These are phyloP conservation scores for Carduelis carduelis DNA, from an alignment of 2,797 vertebrate genomes.

Conservation along the genomic window DNA sequence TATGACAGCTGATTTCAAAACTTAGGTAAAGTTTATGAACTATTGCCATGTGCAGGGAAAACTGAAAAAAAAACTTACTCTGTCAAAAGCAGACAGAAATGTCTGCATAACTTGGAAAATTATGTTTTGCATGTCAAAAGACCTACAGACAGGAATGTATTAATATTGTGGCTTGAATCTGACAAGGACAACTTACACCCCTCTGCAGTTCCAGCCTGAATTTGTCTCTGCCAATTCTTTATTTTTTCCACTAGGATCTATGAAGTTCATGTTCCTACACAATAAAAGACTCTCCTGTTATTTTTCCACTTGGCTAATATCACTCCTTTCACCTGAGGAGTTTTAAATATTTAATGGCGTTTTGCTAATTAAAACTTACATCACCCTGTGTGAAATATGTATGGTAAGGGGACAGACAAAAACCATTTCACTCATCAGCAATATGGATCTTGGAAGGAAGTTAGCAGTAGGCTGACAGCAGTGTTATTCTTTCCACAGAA, in stretches of 20 bases:
- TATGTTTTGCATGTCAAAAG: background rate
- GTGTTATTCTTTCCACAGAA: background rate
- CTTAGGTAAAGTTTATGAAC: background rate
- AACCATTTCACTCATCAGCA: background rate
- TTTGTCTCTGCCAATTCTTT: background rate
- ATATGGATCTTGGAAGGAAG: background rate
- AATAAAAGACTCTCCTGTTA: background rate
- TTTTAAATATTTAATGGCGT: background rate
- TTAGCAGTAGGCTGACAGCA: background rate
- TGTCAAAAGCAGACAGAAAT: background rate
- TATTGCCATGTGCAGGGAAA: background rate
- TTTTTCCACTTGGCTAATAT: background rate
- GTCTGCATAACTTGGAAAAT: background rate
- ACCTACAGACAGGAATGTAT: background rate
- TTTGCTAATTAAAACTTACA: conserved; percentile 14
- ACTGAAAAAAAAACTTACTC: background rate
- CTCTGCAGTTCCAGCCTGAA: background rate
- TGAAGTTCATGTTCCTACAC: background rate
- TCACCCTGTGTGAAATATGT: background rate
- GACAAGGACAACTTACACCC: background rate
- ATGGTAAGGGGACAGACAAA: background rate
- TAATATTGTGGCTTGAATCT: background rate
- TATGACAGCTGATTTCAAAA: background rate
- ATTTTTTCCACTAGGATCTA: background rate
- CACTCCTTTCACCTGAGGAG: background rate